Base-by-base conservation (phyloP, 2,797 vertebrate species). In the Tarsius wallacei region DNA sequence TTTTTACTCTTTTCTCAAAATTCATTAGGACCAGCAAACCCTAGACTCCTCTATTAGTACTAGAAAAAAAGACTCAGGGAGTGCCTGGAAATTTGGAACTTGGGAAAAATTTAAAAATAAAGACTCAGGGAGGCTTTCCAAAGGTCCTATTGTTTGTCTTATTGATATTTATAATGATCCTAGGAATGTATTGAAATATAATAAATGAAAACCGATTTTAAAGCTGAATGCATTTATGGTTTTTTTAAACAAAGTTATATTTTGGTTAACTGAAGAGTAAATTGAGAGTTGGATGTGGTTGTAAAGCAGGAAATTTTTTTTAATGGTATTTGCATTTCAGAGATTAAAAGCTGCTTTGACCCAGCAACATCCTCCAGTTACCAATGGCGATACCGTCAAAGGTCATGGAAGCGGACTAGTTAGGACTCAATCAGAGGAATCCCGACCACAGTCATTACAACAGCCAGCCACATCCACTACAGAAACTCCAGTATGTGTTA, bases 401-500 rank as follows among this genome's bases (percentile, higher is more conserved):
- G 99, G 99, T 97, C 99, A 99, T 98, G 98, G 99, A 96, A 99
- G 99, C 66, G 99, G 99, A 61, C 98, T 99, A 95, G 99, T 98
- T 94, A 99, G 99, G 94, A 98, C 99, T 80, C 99, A 99, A 11
- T 98, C 99, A 11, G 99, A 99, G 97, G 99, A 99, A 80, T 98
- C 99, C 10, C 99, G 99, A 81, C 98, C 99, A 83, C 99, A 99
- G 87, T 99, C 99, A 33, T 99, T 99, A 47, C 99, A 99, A 97
- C 99, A 99, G 96, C 99, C 99, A 73, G 99, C 99, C 97, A 99
- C 99, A 64, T 99, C 99, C 95, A 99, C 99, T 95, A 99, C 99
- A 96, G 99, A 99, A 98, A 99, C 99, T 64, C 99, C 99, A 98
- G 99, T 99, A 98, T 97, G 99, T 98, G 59, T 87, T 85, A 51